Evolutionary conservation across 2,113 vertebrate species (phyloP), one percentile per base, ranked within the genome.

Genomic region (Vidua macroura): DNA sequence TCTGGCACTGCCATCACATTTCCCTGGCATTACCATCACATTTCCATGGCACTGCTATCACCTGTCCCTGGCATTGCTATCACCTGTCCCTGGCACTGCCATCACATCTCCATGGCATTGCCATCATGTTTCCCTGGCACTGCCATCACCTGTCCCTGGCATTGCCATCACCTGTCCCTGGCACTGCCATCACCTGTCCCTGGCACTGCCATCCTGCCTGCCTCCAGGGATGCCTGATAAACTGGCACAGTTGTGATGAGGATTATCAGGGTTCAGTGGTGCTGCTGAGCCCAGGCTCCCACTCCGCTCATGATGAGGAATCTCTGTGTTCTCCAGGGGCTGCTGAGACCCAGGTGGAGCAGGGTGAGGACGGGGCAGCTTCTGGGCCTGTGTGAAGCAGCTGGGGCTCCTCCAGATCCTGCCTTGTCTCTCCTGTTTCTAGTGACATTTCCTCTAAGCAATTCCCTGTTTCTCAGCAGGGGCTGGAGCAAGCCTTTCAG

Each of bases 401-500:
- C 35, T 35, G 27, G 66, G 86, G 77, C 91, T 91, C 64, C 74
- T 93, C 81, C 91, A 88, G 31, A 9, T 30, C 62, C 74, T 75
- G 91, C 15, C 52, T 89, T 35, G 44, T 76, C 53, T 68, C 77
- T 77, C 51, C 79, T 83, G 46, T 33, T 93, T 43, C 83, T 46
- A 46, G 13, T 53, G 91, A 55, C 64, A 64, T 82, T 92, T 67
- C n/a, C 80, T 53, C 77, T 4, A 11, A 80, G 44, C 39, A 68
- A 53, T 86, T 91, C 67, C n/a, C 5, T 31, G 1, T 55, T 68
- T 75, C 77, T 58, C 77, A 49, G n/a, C 0, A 58, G 76, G 51
- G 43, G 41, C 48, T 58, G 66, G 33, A 55, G 41, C 48, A 52
- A 83, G 27, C 66, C 83, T 89, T 75, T 41, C 62, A 82, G 67